These are phyloP conservation scores for Eupithecia subfuscata DNA, from an alignment of 2,888 invertebrate species.

Conservation along the genomic window DNA sequence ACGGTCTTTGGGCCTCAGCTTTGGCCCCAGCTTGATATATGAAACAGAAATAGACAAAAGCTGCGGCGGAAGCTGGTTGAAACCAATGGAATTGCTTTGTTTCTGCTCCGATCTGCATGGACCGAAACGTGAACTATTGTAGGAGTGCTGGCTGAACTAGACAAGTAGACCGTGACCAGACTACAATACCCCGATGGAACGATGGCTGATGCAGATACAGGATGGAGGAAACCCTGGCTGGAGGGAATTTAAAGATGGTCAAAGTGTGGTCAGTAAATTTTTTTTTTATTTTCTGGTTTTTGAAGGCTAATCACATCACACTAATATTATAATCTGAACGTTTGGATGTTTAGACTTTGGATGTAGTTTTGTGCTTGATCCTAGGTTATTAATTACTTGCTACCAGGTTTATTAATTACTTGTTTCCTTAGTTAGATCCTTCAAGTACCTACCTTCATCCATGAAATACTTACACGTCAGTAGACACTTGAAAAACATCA, in stretches of 20 bases:
- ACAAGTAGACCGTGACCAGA: slow-evolving; percentile 1
- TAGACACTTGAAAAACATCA: no score
- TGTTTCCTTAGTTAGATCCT: no score
- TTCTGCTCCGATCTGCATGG: neutral
- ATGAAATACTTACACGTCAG: no score
- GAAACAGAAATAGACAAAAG: neutral
- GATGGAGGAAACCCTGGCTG: neutral
- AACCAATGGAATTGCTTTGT: neutral
- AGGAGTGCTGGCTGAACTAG: neutral
- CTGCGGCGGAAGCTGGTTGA: neutral
- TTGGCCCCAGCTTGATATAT: neutral
- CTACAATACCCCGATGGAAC: slow-evolving; percentile 1
- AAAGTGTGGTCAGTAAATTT: no score
- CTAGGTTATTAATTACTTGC: no score
- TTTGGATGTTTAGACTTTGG: no score
- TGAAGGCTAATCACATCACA: no score
- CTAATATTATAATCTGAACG: no score
- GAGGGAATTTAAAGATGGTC: neutral
- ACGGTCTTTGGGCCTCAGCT: neutral
- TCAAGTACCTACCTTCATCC: no score
- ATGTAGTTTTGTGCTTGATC: no score
- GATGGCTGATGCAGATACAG: neutral
- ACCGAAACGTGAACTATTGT: slow-evolving; percentile 7
- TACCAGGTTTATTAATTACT: no score
- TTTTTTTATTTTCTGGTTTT: no score